Evolutionary conservation across 2,113 vertebrate species (phyloP), one percentile per base, ranked within the genome.

Genomic region (Bombycilla garrulus): DNA sequence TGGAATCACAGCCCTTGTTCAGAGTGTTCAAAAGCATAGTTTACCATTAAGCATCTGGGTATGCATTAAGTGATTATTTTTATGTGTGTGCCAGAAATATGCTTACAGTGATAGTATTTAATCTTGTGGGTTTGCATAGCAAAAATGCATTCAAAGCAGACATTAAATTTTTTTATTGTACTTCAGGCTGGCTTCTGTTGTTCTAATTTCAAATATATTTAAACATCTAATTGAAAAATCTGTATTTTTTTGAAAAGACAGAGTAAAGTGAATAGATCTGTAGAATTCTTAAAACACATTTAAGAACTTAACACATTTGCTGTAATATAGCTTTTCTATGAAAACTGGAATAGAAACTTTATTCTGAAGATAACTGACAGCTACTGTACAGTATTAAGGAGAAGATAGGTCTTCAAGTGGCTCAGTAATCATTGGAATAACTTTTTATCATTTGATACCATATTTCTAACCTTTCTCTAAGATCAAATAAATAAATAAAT

Each of bases 111-210:
- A 78, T 92, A 92, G 61, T 20, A 77, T 67, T 87, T 87, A 80
- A 95, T 78, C 62, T 93, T 42, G 25, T 73, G 54, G 60, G 44
- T 92, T 94, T 80, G 29, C 94, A 74, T 91, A 91, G 85, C 38
- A 96, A 95, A 95, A 92, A 69, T 66, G 45, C 65, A 65, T 95
- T 61, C 66, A 92, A 58, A 92, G 73, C 93, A 93, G 53, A 78
- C 44, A 38, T 89, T 53, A 81, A 69, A 64, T 76, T 91, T 85
- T 82, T 90, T 73, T 29, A 50, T 92, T 90, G 74, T 92, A 95
- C 96, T 97, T 94, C 94, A 85, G 66, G 66, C 95, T 96, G 93
- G 86, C 90, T 97, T 97, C 92, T 93, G 70, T 95, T 95, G 91
- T 96, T 96, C 77, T 88, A 69, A 92, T 81, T 73, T 89, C 88